phyloP scores from a whole-genome alignment of 2,113 vertebrate species.

The Rynchops niger region DNA sequence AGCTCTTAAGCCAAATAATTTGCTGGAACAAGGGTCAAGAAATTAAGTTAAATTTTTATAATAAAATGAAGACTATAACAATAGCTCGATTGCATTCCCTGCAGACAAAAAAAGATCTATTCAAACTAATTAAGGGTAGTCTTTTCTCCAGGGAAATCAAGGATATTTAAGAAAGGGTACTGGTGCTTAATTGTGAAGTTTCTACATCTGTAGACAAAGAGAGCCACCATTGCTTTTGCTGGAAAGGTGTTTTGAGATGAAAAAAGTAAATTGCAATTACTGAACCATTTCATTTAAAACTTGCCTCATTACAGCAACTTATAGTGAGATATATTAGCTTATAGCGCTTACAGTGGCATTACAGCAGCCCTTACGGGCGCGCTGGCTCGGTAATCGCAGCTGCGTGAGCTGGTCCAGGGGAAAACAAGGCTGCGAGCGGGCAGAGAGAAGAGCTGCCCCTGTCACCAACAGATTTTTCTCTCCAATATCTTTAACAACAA shows the following conservation, averaged over 20 bases:
- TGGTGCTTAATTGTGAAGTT: background rate
- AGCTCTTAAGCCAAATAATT: background rate
- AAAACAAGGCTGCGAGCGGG: accelerated
- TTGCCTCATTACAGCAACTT: background rate
- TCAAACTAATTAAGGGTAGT: background rate
- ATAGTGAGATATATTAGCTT: too few species aligned
- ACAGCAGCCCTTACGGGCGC: accelerated
- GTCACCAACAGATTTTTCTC: background rate
- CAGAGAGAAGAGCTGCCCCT: background rate
- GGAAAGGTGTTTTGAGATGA: background rate
- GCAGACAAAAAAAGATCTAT: background rate
- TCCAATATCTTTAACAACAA: background rate
- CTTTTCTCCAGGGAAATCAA: background rate
- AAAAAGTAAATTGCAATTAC: background rate
- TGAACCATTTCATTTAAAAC: background rate
- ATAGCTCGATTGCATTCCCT: background rate
- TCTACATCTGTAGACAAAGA: background rate
- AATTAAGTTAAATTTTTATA: background rate
- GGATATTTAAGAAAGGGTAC: background rate
- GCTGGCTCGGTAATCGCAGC: background rate
- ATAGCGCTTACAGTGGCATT: too few species aligned
- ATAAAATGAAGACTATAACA: background rate
- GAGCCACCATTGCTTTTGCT: background rate
- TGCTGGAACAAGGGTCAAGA: background rate
- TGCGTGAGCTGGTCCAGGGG: accelerated